Base-by-base conservation (phyloP, 2,888 invertebrate species). In the Podabrus alpinus region DNA sequence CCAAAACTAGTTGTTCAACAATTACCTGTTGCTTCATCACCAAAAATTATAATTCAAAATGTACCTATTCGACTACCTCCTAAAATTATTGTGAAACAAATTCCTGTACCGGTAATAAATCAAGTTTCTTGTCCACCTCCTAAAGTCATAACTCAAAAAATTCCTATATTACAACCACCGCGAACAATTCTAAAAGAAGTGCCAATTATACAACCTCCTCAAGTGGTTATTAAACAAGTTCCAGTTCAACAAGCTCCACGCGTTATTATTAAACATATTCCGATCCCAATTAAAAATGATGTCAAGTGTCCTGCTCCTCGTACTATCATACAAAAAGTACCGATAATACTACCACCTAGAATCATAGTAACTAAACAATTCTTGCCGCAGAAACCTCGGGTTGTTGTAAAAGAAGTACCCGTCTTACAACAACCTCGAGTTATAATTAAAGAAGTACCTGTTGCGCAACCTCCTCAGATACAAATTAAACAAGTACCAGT, bases 201-300 rank as follows among this genome's bases (percentile, higher is more conserved):
- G 4, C 16, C 16, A 16, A 17, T 16, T 61, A 4, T 61, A 16
- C 16, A 16, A 61, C 45, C 71, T 17, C 68, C 71, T 2, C 19
- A 59, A 45, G 24, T 62, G 9, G 9, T 74, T 15, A 17, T 72
- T 64, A 67, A 72, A 29, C 68, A 45, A 59, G 69, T 77, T 16
- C 72, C 74, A 11, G 62, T 71, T 45, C 59, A 64, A 13, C 68
- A 67, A 17, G 67, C 71, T 29, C 75, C 72, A 11, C 68, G 59
- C 29, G 21, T 69, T 66, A 61, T 73, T 10, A 15, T 73, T 5
- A 77, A 73, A 62, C 66, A 75, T 66, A 66, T 77, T 62, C 73
- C 75, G 11, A 19, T 64, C 4, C 62, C 62, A 3, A 19, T 64
- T n/a, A 9, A n/a, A 10, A 17, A 64, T 16, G 15, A 21, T 64